These are phyloP conservation scores for Saguinus midas DNA, from an alignment of 2,113 vertebrate species.

Conservation along the genomic window DNA sequence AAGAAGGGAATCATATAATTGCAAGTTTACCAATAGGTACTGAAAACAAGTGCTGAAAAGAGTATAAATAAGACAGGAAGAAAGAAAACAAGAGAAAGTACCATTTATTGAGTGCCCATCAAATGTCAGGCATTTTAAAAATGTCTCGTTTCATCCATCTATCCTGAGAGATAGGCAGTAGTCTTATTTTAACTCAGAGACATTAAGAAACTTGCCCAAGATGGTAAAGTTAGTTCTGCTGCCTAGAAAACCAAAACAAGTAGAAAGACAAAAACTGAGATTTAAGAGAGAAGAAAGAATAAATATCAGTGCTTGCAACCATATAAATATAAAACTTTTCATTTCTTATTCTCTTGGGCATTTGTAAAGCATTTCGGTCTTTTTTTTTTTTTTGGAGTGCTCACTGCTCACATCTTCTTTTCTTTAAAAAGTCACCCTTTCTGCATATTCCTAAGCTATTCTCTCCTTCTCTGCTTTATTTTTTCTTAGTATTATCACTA, in stretches of 20 bases:
- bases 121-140: background rate
- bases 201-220: background rate
- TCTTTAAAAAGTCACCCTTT: background rate
- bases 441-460: background rate
- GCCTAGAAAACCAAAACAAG: background rate
- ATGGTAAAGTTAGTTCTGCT: background rate
- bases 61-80: background rate
- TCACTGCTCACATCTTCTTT: background rate
- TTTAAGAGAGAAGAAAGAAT: slow-evolving; percentile 7
- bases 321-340: background rate
- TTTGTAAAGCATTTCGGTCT: background rate
- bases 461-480: background rate
- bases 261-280: background rate
- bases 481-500: background rate
- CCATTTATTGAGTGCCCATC: background rate
- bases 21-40: background rate
- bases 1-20: background rate
- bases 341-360: background rate
- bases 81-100: background rate
- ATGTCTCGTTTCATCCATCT: background rate
- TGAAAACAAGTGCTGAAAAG: background rate
- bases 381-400: background rate
- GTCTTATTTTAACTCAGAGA: background rate
- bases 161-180: background rate
- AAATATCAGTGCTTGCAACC: background rate